phyloP scores from a whole-genome alignment of 2,797 vertebrate species.

The Anguilla anguilla region DNA sequence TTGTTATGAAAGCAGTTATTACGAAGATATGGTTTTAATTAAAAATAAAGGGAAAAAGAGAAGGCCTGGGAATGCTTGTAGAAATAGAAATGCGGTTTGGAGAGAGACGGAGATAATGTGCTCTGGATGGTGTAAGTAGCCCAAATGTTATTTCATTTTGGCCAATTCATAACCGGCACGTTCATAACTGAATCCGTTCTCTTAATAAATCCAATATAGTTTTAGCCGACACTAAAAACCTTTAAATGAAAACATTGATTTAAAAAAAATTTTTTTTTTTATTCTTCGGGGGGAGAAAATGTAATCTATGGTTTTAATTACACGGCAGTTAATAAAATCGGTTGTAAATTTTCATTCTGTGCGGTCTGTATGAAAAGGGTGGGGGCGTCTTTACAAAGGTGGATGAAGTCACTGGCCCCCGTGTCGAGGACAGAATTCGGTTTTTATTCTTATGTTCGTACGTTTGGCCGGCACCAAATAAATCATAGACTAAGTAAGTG shows the following conservation, averaged over 20 bases:
- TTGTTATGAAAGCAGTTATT: background rate
- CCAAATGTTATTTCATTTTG: background rate
- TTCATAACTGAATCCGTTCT: background rate
- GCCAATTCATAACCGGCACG: background rate
- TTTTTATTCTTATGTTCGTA: background rate
- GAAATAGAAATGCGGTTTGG: background rate
- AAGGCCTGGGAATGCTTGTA: background rate
- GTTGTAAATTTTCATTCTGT: background rate
- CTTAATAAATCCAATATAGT: background rate
- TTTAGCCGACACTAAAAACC: background rate
- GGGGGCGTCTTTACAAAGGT: background rate
- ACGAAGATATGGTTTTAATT: background rate
- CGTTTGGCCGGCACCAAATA: background rate
- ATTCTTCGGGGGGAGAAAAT: background rate
- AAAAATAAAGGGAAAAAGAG: background rate
- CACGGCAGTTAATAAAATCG: background rate
- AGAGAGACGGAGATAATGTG: slow-evolving; percentile 5
- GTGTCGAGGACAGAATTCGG: background rate
- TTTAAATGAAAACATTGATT: background rate
- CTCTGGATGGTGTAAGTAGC: background rate
- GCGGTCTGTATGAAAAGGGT: background rate
- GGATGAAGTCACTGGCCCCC: background rate
- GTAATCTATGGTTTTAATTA: slow-evolving; percentile 20
- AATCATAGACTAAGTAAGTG: background rate
- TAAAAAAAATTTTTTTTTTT: background rate